Conservation (phyloP, 2,113 vertebrate genomes). For the Taurulus bubalis region DNA sequence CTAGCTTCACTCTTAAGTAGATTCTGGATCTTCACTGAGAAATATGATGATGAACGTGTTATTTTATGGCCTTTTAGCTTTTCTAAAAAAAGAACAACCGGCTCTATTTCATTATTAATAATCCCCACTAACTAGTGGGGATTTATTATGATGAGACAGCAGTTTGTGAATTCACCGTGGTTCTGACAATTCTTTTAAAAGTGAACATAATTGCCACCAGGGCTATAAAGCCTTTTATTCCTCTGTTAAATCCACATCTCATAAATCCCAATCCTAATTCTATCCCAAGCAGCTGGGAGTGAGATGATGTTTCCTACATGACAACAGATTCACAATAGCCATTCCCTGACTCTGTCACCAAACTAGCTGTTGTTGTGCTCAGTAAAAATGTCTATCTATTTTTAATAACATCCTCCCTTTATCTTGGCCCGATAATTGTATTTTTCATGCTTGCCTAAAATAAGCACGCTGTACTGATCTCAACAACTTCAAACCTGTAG, state of each 20-base stretch:
- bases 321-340: background rate
- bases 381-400: background rate
- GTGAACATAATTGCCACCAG: background rate
- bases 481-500: slow-evolving; percentile 10
- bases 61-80: background rate
- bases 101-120: background rate
- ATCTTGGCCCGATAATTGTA: background rate
- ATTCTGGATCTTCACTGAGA: background rate
- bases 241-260: background rate
- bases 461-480: background rate
- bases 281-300: background rate
- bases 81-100: background rate
- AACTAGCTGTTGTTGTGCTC: slow-evolving; percentile 2
- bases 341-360: background rate
- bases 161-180: background rate
- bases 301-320: slow-evolving; percentile 3
- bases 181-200: background rate
- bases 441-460: slow-evolving; percentile 1
- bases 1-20: background rate
- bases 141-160: background rate
- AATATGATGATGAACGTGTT: background rate
- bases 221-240: background rate
- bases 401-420: slow-evolving; percentile 14
- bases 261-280: background rate
- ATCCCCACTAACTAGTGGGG: background rate